Conservation (phyloP, 2,797 vertebrate species). For the Pristis pectinata region DNA sequence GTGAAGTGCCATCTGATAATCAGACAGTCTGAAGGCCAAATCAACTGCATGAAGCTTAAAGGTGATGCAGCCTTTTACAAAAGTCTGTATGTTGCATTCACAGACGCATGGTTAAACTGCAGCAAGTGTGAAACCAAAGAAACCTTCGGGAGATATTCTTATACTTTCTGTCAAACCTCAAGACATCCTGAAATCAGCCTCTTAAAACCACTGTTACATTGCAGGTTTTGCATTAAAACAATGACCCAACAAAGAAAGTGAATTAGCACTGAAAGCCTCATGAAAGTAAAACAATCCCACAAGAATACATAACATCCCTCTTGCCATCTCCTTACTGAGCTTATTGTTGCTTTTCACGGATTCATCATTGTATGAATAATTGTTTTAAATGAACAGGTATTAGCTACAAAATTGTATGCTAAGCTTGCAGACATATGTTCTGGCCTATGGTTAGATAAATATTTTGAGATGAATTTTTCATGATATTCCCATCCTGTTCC, state of each 20-base stretch:
- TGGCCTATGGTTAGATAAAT: not conserved
- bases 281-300: not conserved
- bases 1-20: not conserved
- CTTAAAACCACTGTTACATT: not conserved
- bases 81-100: not conserved
- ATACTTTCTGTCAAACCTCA: not conserved
- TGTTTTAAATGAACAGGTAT: not conserved
- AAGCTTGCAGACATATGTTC: not conserved
- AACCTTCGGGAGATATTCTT: not conserved
- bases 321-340: not conserved
- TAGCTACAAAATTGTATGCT: not conserved
- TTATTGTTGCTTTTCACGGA: not conserved
- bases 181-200: not conserved
- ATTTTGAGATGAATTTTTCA: not conserved
- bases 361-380: not conserved
- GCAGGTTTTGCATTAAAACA: not conserved
- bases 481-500: not conserved
- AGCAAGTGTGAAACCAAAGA: not conserved
- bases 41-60: not conserved
- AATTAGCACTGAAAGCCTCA: not conserved
- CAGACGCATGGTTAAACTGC: not conserved
- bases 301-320: not conserved
- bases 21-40: not conserved
- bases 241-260: not conserved
- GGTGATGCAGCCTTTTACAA: not conserved